Conservation (phyloP, 2,113 vertebrate genomes). For the Daphoenositta chrysoptera region DNA sequence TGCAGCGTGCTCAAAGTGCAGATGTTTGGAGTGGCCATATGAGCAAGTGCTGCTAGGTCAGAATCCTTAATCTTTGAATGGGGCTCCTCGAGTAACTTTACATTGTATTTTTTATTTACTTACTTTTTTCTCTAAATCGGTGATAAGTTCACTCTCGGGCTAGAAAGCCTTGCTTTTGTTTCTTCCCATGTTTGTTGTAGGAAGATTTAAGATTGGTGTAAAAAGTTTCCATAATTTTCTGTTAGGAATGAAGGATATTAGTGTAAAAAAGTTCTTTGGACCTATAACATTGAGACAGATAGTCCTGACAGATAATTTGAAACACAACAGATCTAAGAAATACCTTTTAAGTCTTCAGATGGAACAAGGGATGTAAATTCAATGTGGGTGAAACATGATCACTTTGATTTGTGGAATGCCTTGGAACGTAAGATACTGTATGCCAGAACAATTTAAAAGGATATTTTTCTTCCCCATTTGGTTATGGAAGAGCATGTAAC, state of each 20-base stretch:
- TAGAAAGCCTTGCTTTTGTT: background rate
- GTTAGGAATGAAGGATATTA: background rate
- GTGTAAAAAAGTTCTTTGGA: background rate
- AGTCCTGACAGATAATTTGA: background rate
- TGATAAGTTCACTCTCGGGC: background rate
- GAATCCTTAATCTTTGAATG: background rate
- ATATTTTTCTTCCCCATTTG: slow-evolving; percentile 28
- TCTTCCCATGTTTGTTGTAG: background rate
- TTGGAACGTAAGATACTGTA: background rate
- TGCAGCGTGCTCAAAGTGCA: background rate
- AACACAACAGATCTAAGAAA: background rate
- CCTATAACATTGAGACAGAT: background rate
- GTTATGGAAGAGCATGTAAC: background rate
- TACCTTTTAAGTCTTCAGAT: background rate
- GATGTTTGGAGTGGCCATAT: background rate
- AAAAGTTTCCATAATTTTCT: background rate
- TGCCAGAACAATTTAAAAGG: slow-evolving; percentile 21
- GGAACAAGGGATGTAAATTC: slow-evolving; percentile 11
- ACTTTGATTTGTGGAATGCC: slow-evolving; percentile 12
- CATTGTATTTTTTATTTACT: background rate
- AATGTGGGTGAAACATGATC: background rate
- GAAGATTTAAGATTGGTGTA: background rate
- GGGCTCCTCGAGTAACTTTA: background rate
- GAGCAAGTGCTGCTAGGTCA: background rate
- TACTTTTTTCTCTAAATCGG: background rate